Percentiles rank a stretch among this genome's conserved stretches.
phyloP scores from a whole-genome alignment of 2,888 invertebrate species.

The Cerastoderma edule region DNA sequence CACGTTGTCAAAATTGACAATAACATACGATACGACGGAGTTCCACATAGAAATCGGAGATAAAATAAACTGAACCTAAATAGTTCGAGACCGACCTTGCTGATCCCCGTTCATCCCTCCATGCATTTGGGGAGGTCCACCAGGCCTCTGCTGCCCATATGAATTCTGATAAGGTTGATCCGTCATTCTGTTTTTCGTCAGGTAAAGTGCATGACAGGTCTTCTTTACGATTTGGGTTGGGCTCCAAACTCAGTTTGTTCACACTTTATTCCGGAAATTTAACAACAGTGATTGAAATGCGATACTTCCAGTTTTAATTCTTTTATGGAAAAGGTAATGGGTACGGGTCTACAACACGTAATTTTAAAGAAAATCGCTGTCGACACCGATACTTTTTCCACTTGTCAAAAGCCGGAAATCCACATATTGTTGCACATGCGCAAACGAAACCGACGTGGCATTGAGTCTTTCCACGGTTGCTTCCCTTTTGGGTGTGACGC shows the following conservation, averaged over 20 bases:
- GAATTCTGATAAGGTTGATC: slow-evolving; percentile 20
- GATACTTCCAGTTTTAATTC: too few species aligned
- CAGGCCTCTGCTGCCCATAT: background rate
- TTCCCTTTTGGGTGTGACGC: slow-evolving; percentile 30
- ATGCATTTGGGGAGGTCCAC: slow-evolving; percentile 3
- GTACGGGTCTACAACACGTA: too few species aligned
- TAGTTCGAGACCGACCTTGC: too few species aligned
- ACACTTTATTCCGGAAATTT: too few species aligned
- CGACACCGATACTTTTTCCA: slow-evolving; percentile 1
- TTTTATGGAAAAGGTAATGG: too few species aligned
- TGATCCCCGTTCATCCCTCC: background rate
- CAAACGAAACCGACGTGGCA: slow-evolving; percentile 50
- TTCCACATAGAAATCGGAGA: too few species aligned
- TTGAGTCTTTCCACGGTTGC: background rate
- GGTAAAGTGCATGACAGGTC: background rate
- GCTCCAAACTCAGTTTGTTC: too few species aligned
- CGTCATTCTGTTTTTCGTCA: slow-evolving; percentile 14
- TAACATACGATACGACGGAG: too few species aligned
- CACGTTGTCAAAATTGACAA: too few species aligned
- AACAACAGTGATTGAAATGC: too few species aligned
- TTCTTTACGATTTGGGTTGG: background rate
- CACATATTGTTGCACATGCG: slow-evolving; percentile 34
- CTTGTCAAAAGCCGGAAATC: slow-evolving; percentile 18
- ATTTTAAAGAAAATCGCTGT: background rate
- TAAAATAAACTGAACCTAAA: too few species aligned